These are phyloP conservation scores for Erethizon dorsatum DNA, from an alignment of 2,797 vertebrate genomes.

Conservation along the genomic window DNA sequence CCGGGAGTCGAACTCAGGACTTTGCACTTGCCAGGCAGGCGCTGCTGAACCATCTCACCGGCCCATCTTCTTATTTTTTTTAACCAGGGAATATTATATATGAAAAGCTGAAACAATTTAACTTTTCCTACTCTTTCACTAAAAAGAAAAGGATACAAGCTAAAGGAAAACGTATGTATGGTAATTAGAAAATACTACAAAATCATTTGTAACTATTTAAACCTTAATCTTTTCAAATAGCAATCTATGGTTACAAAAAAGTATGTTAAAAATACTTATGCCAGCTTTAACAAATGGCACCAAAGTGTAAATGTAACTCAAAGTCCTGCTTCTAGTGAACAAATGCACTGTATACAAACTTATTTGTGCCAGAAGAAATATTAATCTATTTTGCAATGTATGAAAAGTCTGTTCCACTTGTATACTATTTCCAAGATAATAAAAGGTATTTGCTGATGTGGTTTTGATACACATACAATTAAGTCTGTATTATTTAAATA, in stretches of 20 bases:
- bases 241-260: slow-evolving; percentile 26
- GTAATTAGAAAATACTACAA: slow-evolving; percentile 12
- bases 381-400: not conserved
- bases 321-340: slow-evolving; percentile 36
- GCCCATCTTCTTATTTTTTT: not conserved
- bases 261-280: not conserved
- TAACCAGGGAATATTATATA: not conserved
- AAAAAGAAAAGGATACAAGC: not conserved
- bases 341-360: not conserved
- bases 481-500: slow-evolving; percentile 30
- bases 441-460: not conserved
- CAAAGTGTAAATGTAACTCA: slow-evolving; percentile 33
- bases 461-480: slow-evolving; percentile 24
- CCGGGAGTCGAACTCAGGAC: no score
- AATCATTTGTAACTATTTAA: slow-evolving; percentile 17
- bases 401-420: slow-evolving; percentile 43
- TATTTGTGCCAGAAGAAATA: not conserved
- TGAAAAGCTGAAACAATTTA: slow-evolving; percentile 11
- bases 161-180: not conserved
- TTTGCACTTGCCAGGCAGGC: no score
- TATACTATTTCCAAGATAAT: not conserved
- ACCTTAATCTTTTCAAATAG: not conserved
- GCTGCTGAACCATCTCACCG: no score
- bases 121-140: slow-evolving; percentile 23
- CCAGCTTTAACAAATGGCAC: slow-evolving; percentile 35